These are phyloP conservation scores for Busseola fusca DNA, from an alignment of 2,888 invertebrate genomes.

Conservation along the genomic window DNA sequence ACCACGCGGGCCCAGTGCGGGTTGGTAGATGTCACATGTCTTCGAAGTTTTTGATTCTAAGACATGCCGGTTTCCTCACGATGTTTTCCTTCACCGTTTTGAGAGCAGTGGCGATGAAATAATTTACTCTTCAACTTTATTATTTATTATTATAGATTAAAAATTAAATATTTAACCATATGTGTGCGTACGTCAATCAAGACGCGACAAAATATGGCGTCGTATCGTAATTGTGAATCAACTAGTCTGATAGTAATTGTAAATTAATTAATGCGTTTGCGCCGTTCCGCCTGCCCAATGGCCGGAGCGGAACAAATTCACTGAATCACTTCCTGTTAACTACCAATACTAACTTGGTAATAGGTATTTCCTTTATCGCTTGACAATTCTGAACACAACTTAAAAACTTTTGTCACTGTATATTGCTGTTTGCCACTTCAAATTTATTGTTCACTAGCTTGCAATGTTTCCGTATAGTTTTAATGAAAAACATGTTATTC, in stretches of 20 bases:
- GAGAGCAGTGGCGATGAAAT: no score
- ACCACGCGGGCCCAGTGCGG: no score
- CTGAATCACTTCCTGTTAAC: conserved; percentile 56
- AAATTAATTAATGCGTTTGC: conserved; percentile 52
- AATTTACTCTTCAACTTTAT: not conserved
- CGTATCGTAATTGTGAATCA: conserved; percentile 33
- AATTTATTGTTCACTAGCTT: conserved; percentile 36
- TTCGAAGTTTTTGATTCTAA: no score
- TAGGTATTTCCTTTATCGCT: conserved; percentile 49
- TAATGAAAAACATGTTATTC: conserved; percentile 45
- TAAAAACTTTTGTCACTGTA: conserved; percentile 41
- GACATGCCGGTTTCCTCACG: no score
- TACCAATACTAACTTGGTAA: conserved; percentile 45
- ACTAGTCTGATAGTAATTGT: conserved; percentile 41
- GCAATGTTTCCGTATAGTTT: conserved; percentile 45
- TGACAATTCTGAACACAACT: conserved; percentile 41
- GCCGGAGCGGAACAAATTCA: conserved; percentile 49
- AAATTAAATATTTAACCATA: conserved; percentile 20
- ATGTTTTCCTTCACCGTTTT: no score
- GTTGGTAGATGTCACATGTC: no score
- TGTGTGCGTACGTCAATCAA: conserved; percentile 32
- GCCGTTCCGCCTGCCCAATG: conserved; percentile 38
- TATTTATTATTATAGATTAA: not conserved
- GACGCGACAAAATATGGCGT: conserved; percentile 34
- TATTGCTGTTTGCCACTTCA: conserved; percentile 28